Base-by-base conservation (phyloP, 2,888 invertebrate genomes). In the Tineola bisselliella region DNA sequence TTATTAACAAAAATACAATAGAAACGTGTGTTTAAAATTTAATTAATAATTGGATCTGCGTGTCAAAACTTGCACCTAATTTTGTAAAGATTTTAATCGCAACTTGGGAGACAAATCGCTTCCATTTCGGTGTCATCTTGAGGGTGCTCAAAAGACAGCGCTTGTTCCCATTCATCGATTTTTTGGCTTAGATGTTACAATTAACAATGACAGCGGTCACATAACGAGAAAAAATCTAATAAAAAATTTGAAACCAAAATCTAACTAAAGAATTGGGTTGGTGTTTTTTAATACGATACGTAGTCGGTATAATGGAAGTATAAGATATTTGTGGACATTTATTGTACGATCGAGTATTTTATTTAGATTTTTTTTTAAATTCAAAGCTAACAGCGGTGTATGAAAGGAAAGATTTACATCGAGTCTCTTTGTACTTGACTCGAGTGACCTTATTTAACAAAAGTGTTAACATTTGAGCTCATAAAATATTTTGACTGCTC, bases 401-500 rank as follows among this genome's bases (percentile, higher is more conserved):
- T 76, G 76, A 79, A 81, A 74, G 73, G 64, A 64, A 72, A 76
- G 76, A 80, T 81, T 80, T 80, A 83, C 77, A 78, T 83, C 81
- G 80, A 77, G 70, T 57, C 48, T 74, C 70, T 82, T 86, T 84
- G 79, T 83, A 66, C 68, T 67, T 75, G 66, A 69, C 74, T 78
- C 76, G 79, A 76, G 79, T 75, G 81, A 84, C 81, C 79, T 71
- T 71, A 69, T 76, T 78, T 79, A 76, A 87, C 82, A 84, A 83
- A 79, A 81, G 82, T 86, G 86, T 83, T 81, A 84, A 86, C 84
- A 79, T 81, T 73, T 76, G 11, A 13, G 15, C 8, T 59, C 77
- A 79, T 86, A 84, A 84, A 87, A 87, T 87, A 86, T 87, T 86
- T 86, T 84, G 86, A 86, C 82, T 80, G 74, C 81, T 82, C 75